Base-by-base conservation (phyloP, 2,888 invertebrate genomes). In the Acrocyrtus sp. region DNA sequence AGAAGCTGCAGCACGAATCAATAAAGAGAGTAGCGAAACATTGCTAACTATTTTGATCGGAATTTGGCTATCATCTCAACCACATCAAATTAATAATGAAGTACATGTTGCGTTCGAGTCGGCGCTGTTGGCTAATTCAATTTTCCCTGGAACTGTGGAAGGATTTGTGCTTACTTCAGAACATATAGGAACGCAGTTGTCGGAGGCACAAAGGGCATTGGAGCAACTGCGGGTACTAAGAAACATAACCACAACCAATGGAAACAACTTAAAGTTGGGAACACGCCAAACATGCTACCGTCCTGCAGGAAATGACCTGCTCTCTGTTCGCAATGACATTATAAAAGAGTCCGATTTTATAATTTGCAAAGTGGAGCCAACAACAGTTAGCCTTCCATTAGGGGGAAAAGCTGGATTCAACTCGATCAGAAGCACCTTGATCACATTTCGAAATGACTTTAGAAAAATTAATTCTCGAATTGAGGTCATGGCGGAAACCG, bases 401-500 rank as follows among this genome's bases (percentile, higher is more conserved):
- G 67, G 67, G n/a, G 27, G 34, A 1, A 22, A 2, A 26, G 41
- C 12, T 19, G 67, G 50, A 19, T 51, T 67, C 21, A n/a, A n/a
- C 0, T 47, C 61, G 0, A 61, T 73, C 26, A 17, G 34, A 29
- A 27, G 48, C 24, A 53, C 56, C 19, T 54, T 73, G 3, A 1
- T 58, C 4, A 41, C 6, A 0, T 43, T 53, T 15, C 39, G 48
- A 19, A 21, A 47, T 12, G 58, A 57, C 1, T 39, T 68, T 0
- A 8, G 26, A 27, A 60, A 62, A 27, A 29, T 69, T n/a, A 74
- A 74, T 51, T 53, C 68, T 15, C 19, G 19, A 1, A 34, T 74
- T n/a, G 58, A 69, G 21, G 56, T 74, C 0, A 63, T 69, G 53
- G 68, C 61, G 10, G 41, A 68, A 29, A 69, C 69, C 1, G 45